These are phyloP conservation scores for Naja naja DNA, from an alignment of 2,113 vertebrate genomes.

Conservation along the genomic window DNA sequence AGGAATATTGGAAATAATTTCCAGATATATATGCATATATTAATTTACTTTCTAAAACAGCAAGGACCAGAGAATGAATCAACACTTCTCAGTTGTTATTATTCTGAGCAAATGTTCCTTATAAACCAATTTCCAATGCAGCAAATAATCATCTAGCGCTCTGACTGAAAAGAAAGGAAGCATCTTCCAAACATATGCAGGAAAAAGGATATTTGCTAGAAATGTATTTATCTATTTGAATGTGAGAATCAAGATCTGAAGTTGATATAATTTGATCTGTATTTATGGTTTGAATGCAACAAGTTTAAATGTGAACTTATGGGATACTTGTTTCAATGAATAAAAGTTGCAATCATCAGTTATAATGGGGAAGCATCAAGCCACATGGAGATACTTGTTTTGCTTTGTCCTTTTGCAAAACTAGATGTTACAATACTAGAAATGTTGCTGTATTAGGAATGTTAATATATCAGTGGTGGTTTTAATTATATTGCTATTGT, in stretches of 20 bases:
- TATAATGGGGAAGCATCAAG: neutral
- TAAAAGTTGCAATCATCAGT: neutral
- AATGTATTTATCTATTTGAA: neutral
- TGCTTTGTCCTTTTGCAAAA: neutral
- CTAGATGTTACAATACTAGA: neutral
- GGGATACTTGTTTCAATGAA: neutral
- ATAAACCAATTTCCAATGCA: neutral
- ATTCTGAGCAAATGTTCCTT: neutral
- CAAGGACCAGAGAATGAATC: neutral
- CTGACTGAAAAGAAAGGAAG: neutral
- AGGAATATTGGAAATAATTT: constrained; percentile 1
- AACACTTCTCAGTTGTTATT: neutral
- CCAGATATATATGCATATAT: neutral
- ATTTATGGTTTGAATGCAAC: neutral
- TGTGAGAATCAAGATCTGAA: neutral
- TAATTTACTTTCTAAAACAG: neutral
- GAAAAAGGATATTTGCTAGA: neutral
- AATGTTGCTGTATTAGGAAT: neutral
- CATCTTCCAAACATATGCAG: neutral
- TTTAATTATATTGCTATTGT: neutral
- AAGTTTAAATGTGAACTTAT: neutral
- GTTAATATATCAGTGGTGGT: neutral
- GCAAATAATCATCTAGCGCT: neutral
- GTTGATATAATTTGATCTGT: neutral
- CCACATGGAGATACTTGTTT: neutral